A percentile compares a stretch with the other conserved stretches of the same genome.
phyloP scores from a whole-genome alignment of 2,113 vertebrate species.

The Salminus brasiliensis region DNA sequence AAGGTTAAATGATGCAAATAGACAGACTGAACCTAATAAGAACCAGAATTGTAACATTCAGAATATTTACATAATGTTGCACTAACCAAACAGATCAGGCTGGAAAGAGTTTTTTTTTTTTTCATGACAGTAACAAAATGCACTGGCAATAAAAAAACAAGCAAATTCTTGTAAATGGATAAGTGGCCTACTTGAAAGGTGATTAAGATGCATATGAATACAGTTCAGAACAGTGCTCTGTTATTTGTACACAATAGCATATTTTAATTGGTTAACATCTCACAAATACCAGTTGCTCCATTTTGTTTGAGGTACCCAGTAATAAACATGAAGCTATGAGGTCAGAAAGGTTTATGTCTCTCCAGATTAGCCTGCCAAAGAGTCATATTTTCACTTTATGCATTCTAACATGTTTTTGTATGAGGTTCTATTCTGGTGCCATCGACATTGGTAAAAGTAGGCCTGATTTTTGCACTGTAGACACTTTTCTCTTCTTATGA shows the following conservation, averaged over 20 bases:
- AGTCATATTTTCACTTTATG: conserved; percentile 36
- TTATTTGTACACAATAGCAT: not conserved
- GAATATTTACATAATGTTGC: too few species aligned
- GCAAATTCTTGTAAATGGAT: not conserved
- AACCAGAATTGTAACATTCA: too few species aligned
- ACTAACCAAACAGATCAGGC: too few species aligned
- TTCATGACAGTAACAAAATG: too few species aligned
- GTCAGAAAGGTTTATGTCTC: not conserved
- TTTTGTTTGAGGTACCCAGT: conserved; percentile 4
- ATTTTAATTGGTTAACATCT: conserved; percentile 10
- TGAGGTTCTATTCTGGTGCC: conserved; percentile 4
- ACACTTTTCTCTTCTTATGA: conserved; percentile 45
- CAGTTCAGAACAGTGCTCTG: not conserved
- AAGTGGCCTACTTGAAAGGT: not conserved
- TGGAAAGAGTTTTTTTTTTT: too few species aligned
- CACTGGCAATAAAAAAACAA: not conserved
- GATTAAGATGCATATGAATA: not conserved
- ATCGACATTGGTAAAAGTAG: conserved; percentile 41
- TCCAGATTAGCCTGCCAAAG: conserved; percentile 22
- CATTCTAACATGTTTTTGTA: conserved; percentile 33
- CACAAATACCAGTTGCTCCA: conserved; percentile 6
- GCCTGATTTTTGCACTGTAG: conserved; percentile 52
- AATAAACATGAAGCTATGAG: not conserved
- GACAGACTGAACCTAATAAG: too few species aligned
- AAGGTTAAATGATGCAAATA: too few species aligned